Conservation (phyloP, 2,888 invertebrate genomes). For the Nephrotoma appendiculata region DNA sequence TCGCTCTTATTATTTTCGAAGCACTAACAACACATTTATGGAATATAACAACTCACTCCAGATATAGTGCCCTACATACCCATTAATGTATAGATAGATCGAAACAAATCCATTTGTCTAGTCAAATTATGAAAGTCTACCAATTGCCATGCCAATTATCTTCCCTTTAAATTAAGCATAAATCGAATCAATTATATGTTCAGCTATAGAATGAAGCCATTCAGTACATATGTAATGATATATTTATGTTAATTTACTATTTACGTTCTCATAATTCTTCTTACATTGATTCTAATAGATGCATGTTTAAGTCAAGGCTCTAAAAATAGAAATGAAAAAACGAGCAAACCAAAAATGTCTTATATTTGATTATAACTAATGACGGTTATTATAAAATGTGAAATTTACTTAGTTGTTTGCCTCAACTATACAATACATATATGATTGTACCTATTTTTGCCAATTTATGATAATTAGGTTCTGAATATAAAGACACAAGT, state of each 20-base stretch:
- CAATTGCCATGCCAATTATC: neutral
- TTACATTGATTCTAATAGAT: neutral
- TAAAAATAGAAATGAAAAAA: neutral
- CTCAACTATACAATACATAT: neutral
- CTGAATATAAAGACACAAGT: neutral
- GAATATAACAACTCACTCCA: no score
- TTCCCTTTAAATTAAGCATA: neutral
- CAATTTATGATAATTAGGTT: neutral
- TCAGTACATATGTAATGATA: no score
- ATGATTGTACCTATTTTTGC: neutral
- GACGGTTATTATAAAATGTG: neutral
- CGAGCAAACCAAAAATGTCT: neutral
- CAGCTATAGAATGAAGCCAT: neutral
- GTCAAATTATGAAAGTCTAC: neutral
- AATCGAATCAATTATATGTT: neutral
- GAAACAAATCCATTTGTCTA: neutral
- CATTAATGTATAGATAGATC: neutral
- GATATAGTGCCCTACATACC: neutral
- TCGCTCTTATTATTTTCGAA: no score
- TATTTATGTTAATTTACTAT: neutral
- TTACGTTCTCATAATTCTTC: neutral
- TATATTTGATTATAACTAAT: neutral
- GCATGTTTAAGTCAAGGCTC: neutral
- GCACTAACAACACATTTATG: no score
- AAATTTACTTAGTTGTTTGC: neutral